Evolutionary conservation across 2,888 invertebrate genomes (phyloP).

Genomic region (Chouioia cunea): DNA sequence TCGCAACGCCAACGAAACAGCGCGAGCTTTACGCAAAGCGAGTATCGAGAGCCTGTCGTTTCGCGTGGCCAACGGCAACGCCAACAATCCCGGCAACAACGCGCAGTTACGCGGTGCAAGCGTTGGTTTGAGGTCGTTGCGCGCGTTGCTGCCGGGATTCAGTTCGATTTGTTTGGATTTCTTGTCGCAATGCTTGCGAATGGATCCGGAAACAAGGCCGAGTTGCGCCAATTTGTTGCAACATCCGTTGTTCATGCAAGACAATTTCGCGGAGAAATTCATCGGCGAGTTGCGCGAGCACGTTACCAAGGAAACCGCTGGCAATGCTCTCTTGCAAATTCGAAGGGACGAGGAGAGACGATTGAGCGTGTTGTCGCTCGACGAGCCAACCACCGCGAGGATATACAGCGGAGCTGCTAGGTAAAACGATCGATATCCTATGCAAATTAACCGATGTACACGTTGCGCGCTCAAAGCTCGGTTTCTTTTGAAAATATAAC

Average conservation of each 20-base stretch:
- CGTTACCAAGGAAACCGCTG: constrained; percentile 75
- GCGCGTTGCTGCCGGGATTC: constrained; percentile 66
- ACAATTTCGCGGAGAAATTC: constrained; percentile 77
- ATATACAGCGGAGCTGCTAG: constrained; percentile 54
- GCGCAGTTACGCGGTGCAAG: constrained; percentile 56
- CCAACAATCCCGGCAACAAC: not conserved
- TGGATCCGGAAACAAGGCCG: constrained; percentile 77
- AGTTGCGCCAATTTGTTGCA: constrained; percentile 75
- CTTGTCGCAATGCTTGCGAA: constrained; percentile 72
- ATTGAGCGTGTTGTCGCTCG: constrained; percentile 51
- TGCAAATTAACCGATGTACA: too few species aligned
- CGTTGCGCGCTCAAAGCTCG: too few species aligned
- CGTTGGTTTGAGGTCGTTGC: constrained; percentile 58
- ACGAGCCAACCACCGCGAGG: constrained; percentile 50
- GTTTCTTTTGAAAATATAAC: too few species aligned
- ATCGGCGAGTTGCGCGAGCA: constrained; percentile 76
- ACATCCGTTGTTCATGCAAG: constrained; percentile 77
- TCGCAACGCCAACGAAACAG: constrained; percentile 31
- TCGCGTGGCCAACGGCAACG: constrained; percentile 8
- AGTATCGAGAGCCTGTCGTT: constrained; percentile 52
- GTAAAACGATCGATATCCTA: too few species aligned
- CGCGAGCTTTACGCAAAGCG: constrained; percentile 62
- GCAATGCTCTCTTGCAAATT: constrained; percentile 69
- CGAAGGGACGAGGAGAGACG: constrained; percentile 57
- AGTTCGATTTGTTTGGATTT: constrained; percentile 70